A percentile compares a stretch with the other conserved stretches of the same genome.
These are phyloP conservation scores for Discoglossus pictus DNA, from an alignment of 2,797 vertebrate species.

Conservation along the genomic window DNA sequence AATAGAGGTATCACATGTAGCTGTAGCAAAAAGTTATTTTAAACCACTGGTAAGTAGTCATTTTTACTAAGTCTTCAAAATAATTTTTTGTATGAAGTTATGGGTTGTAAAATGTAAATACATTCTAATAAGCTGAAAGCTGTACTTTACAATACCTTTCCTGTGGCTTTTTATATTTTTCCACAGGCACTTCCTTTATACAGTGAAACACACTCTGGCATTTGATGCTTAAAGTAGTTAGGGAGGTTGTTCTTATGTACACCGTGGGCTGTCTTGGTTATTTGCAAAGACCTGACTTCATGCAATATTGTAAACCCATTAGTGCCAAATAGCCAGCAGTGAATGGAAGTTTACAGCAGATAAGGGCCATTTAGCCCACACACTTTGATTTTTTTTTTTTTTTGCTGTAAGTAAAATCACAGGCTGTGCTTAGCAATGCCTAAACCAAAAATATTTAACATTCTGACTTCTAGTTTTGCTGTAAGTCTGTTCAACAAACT, in stretches of 20 bases:
- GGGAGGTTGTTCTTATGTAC: background rate
- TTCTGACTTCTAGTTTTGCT: conserved; percentile 10
- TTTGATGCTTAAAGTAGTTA: no score
- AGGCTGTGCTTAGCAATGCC: conserved; percentile 1
- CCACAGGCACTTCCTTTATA: no score
- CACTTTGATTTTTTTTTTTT: conserved; percentile 7
- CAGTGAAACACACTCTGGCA: no score
- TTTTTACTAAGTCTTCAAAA: no score
- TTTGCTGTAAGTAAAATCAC: conserved; percentile 2
- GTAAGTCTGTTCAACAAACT: background rate
- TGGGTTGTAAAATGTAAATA: no score
- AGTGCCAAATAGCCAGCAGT: conserved; percentile 6
- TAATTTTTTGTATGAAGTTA: no score
- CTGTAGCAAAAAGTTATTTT: no score
- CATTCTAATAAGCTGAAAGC: no score
- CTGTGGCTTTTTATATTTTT: no score
- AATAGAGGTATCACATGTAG: no score
- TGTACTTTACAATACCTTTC: no score
- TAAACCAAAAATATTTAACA: conserved; percentile 13
- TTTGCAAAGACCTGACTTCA: conserved; percentile 19
- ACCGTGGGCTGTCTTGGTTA: conserved; percentile 19
- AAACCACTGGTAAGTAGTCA: no score
- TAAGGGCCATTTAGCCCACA: conserved; percentile 31
- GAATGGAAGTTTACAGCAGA: conserved; percentile 20
- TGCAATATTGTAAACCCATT: background rate